Percentiles rank a stretch among this genome's conserved stretches.
Conservation (phyloP, 2,888 invertebrate species). For the Xylophagus ater region DNA sequence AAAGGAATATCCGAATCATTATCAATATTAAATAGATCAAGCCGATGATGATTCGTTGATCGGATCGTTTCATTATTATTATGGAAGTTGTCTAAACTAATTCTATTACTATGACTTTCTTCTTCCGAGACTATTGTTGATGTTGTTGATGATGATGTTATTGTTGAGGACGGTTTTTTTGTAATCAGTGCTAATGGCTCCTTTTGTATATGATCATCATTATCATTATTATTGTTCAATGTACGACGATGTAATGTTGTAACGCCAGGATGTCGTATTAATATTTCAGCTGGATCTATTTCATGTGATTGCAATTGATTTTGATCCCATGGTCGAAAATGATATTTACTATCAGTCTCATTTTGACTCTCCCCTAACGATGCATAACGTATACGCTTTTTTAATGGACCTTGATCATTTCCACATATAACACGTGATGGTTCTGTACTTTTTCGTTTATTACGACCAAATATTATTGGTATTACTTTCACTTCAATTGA, state of each 20-base stretch:
- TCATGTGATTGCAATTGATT: conserved; percentile 29
- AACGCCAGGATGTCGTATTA: conserved; percentile 36
- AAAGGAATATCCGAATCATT: conserved; percentile 8
- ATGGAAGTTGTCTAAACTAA: too few relatives aligned
- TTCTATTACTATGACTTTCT: too few relatives aligned
- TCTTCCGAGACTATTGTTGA: background rate
- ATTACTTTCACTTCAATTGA: conserved; percentile 52
- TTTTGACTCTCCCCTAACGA: conserved; percentile 24
- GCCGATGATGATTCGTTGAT: background rate
- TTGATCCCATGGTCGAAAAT: conserved; percentile 57
- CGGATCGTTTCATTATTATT: too few relatives aligned
- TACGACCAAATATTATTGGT: conserved; percentile 43
- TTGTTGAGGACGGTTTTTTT: conserved; percentile 29
- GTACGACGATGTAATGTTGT: conserved; percentile 33
- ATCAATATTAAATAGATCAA: background rate
- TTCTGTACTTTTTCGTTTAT: conserved; percentile 57
- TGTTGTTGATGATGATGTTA: conserved; percentile 1
- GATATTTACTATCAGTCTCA: conserved; percentile 34
- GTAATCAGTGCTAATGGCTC: conserved; percentile 55
- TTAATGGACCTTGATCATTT: conserved; percentile 48
- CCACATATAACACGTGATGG: conserved; percentile 49
- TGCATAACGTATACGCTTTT: conserved; percentile 56
- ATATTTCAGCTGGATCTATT: conserved; percentile 35
- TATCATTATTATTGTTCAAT: background rate
- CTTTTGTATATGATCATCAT: conserved; percentile 37